Evolutionary conservation across 1,140 invertebrate species (phyloP).

Genomic region (Pomphorhynchus laevis): DNA sequence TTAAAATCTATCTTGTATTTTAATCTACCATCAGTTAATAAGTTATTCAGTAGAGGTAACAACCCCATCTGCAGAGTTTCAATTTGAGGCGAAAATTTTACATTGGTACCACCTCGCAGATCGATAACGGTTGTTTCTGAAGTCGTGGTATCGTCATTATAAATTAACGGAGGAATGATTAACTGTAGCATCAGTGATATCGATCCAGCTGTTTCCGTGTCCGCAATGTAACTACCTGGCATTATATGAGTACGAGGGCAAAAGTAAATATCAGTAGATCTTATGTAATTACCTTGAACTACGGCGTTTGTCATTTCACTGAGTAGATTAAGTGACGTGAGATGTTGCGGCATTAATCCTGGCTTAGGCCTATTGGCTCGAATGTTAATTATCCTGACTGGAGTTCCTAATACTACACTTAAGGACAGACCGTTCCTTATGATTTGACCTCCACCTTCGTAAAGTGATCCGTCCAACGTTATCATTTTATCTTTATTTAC

Average conservation of each 20-base stretch:
- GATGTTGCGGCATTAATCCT: conserved; percentile 42
- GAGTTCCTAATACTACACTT: conserved; percentile 33
- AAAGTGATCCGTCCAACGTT: no score
- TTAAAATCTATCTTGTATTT: no score
- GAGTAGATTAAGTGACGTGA: conserved; percentile 38
- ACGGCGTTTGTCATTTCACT: conserved; percentile 31
- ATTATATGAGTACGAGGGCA: conserved; percentile 27
- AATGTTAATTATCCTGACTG: conserved; percentile 39
- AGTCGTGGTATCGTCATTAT: no score
- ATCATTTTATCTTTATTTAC: no score
- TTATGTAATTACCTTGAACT: conserved; percentile 29
- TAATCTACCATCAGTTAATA: no score
- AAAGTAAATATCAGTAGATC: conserved; percentile 38
- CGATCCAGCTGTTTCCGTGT: conserved; percentile 8
- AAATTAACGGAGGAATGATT: no score
- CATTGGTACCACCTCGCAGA: no score
- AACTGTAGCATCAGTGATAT: no score
- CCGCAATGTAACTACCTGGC: conserved; percentile 27
- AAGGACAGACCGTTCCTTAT: conserved; percentile 37
- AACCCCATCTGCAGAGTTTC: no score
- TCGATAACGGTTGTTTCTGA: no score
- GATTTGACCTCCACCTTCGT: conserved; percentile 38
- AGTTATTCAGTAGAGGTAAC: no score
- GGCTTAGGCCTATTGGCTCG: conserved; percentile 36
- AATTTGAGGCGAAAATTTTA: no score